phyloP scores from a whole-genome alignment of 2,113 vertebrate species.

The Cyprinus carpio region DNA sequence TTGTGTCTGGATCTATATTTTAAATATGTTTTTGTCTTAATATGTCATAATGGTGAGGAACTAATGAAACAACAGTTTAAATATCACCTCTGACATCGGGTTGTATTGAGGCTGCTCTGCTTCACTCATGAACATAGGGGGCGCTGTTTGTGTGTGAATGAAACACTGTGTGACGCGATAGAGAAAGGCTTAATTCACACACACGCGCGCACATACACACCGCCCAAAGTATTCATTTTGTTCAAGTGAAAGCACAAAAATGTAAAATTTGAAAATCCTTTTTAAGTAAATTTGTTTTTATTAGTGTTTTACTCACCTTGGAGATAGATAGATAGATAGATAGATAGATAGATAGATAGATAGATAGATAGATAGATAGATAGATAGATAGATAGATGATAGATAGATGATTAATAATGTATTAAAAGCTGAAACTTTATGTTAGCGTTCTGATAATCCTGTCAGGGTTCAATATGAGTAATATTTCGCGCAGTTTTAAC shows the following conservation, averaged over 20 bases:
- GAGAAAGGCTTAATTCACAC: neutral
- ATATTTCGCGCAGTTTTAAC: neutral
- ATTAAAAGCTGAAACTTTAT: neutral
- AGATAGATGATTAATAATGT: neutral
- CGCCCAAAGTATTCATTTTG: neutral
- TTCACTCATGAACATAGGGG: conserved; percentile 29
- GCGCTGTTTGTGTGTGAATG: conserved; percentile 41
- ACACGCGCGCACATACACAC: neutral
- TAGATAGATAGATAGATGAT: too few species aligned
- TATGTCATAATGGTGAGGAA: neutral
- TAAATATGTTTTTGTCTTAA: neutral
- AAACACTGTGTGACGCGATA: neutral
- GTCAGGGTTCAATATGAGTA: neutral
- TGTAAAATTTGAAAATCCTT: neutral
- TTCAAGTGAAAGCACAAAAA: neutral
- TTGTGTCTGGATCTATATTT: neutral
- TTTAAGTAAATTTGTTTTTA: neutral
- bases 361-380: neutral
- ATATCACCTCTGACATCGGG: neutral
- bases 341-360: too few species aligned
- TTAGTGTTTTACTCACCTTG: neutral
- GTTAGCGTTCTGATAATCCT: neutral
- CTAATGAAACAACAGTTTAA: neutral
- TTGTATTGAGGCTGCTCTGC: neutral
- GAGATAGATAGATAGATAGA: too few species aligned